A percentile compares a stretch with the other conserved stretches of the same genome.
These are phyloP conservation scores for Bovichtus diacanthus DNA, from an alignment of 2,797 vertebrate genomes.

Conservation along the genomic window DNA sequence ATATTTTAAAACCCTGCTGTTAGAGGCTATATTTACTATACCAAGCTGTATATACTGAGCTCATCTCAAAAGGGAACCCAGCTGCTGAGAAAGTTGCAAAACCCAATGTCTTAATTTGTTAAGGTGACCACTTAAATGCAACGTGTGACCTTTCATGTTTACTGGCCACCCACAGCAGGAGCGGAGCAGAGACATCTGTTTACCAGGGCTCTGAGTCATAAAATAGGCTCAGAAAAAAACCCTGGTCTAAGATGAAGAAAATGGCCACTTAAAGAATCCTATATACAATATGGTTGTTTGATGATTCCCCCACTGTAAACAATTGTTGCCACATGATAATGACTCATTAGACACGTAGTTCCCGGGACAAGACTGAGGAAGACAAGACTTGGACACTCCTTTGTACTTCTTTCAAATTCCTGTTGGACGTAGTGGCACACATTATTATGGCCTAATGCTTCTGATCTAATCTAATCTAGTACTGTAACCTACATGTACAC, in stretches of 20 bases:
- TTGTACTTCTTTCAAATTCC: not conserved
- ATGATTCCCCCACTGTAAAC: not conserved
- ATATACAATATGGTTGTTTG: no score
- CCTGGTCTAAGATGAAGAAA: no score
- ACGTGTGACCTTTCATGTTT: no score
- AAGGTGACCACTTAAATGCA: not conserved
- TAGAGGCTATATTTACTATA: no score
- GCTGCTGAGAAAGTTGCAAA: not conserved
- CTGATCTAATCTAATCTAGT: no score
- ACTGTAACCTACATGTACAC: not conserved
- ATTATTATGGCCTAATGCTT: no score
- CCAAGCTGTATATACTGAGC: not conserved
- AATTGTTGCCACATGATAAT: not conserved
- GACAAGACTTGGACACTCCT: not conserved
- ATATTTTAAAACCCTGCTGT: no score
- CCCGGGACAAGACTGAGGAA: not conserved
- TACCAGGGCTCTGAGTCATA: no score
- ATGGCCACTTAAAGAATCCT: not conserved
- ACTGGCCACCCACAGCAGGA: no score
- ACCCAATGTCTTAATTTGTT: not conserved
- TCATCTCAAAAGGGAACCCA: not conserved
- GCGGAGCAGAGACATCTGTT: no score
- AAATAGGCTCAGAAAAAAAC: no score
- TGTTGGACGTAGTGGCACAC: no score
- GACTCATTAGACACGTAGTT: not conserved